phyloP scores from a whole-genome alignment of 2,888 invertebrate genomes.

The Psococerastis gibbosa region DNA sequence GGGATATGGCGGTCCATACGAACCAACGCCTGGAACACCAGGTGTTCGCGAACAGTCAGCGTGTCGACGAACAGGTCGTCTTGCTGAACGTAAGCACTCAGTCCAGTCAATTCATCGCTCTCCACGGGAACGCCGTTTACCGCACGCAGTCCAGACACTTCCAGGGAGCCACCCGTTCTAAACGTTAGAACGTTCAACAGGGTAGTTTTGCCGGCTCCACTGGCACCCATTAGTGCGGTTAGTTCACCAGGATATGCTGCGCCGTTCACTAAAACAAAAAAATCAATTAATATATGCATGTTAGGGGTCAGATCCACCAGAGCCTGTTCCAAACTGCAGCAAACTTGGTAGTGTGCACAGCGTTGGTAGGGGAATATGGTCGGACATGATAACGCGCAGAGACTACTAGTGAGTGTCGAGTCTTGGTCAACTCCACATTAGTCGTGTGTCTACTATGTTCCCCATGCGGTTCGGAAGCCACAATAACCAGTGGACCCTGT shows the following conservation, averaged over 20 bases:
- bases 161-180: conserved; percentile 48
- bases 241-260: conserved; percentile 71
- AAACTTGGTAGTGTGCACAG: too few species aligned
- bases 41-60: conserved; percentile 73
- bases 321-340: too few species aligned
- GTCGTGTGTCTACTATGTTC: too few species aligned
- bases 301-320: too few species aligned
- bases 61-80: conserved; percentile 85
- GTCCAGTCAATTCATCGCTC: conserved; percentile 47
- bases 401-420: too few species aligned
- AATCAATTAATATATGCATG: too few species aligned
- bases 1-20: conserved; percentile 65
- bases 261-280: conserved; percentile 56
- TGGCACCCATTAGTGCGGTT: conserved; percentile 72
- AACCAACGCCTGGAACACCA: conserved; percentile 65
- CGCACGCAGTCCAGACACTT: conserved; percentile 36
- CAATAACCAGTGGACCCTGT: too few species aligned
- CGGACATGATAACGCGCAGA: too few species aligned
- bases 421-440: too few species aligned
- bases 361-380: too few species aligned
- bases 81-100: conserved; percentile 85
- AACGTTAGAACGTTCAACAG: conserved; percentile 76
- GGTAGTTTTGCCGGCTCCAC: conserved; percentile 90
- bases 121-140: conserved; percentile 62
- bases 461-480: too few species aligned